phyloP scores from a whole-genome alignment of 2,113 vertebrate species.

The Cephalopholis sonnerati region DNA sequence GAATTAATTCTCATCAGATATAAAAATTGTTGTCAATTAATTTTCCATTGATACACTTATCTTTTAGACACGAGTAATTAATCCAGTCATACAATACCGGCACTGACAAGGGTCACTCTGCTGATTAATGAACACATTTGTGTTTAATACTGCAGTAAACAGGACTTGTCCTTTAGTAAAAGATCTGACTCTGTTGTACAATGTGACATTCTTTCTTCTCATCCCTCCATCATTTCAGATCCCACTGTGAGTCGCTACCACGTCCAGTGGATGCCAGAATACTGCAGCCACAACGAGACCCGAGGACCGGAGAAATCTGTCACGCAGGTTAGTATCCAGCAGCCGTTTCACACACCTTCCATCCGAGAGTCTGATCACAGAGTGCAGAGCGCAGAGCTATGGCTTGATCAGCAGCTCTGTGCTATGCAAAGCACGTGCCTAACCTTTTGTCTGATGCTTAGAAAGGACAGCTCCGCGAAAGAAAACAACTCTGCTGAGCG shows the following conservation, averaged over 20 bases:
- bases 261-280: conserved; percentile 92
- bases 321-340: conserved; percentile 86
- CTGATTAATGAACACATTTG: background rate
- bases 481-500: conserved; percentile 51
- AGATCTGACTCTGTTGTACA: background rate
- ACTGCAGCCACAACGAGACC: conserved; percentile 90
- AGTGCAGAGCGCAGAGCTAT: background rate
- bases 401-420: conserved; percentile 39
- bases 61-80: background rate
- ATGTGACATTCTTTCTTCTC: background rate
- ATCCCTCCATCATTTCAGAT: conserved; percentile 78
- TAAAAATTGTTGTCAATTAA: background rate
- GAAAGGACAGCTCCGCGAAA: conserved; percentile 44
- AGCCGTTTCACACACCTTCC: background rate
- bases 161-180: background rate
- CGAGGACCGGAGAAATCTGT: conserved; percentile 84
- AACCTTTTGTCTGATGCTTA: conserved; percentile 66
- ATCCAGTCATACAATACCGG: background rate
- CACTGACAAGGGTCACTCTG: background rate
- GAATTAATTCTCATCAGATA: background rate
- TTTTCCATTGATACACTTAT: background rate
- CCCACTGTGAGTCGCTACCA: conserved; percentile 85
- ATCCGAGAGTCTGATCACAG: background rate
- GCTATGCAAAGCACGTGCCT: conserved; percentile 65
- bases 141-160: background rate